Evolutionary conservation across 2,888 invertebrate genomes (phyloP).

Genomic region (Pachydiplax longipennis): DNA sequence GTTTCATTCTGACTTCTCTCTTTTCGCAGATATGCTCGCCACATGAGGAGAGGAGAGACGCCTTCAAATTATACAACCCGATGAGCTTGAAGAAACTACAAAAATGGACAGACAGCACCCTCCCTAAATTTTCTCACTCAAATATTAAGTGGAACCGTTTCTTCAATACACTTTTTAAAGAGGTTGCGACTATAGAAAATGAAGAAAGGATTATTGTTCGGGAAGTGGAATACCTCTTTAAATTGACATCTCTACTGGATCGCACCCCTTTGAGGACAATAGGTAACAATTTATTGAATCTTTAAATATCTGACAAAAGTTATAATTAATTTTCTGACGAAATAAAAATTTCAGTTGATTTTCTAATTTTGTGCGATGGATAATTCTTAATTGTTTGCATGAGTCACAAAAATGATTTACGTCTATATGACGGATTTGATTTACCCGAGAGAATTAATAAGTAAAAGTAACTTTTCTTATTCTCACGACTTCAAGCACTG

Average conservation of each 20-base stretch:
- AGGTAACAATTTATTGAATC: slow-evolving; percentile 56
- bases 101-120: slow-evolving; percentile 53
- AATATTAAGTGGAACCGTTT: slow-evolving; percentile 78
- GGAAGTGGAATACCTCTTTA: slow-evolving; percentile 74
- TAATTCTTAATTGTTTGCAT: no score
- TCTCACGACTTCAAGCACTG: no score
- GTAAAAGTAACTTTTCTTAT: no score
- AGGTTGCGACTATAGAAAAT: slow-evolving; percentile 65
- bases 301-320: no score
- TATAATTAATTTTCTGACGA: not conserved
- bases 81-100: slow-evolving; percentile 55
- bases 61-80: slow-evolving; percentile 55
- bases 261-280: slow-evolving; percentile 65
- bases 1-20: not conserved
- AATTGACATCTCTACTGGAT: slow-evolving; percentile 70
- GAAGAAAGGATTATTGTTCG: slow-evolving; percentile 77
- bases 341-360: not conserved
- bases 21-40: slow-evolving; percentile 50
- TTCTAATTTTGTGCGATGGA: not conserved
- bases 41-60: slow-evolving; percentile 54
- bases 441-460: no score
- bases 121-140: slow-evolving; percentile 69
- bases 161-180: slow-evolving; percentile 69
- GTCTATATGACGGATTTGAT: no score
- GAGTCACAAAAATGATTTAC: no score